Conservation (phyloP, 2,797 vertebrate species). For the Pseudochaenichthys georgianus region DNA sequence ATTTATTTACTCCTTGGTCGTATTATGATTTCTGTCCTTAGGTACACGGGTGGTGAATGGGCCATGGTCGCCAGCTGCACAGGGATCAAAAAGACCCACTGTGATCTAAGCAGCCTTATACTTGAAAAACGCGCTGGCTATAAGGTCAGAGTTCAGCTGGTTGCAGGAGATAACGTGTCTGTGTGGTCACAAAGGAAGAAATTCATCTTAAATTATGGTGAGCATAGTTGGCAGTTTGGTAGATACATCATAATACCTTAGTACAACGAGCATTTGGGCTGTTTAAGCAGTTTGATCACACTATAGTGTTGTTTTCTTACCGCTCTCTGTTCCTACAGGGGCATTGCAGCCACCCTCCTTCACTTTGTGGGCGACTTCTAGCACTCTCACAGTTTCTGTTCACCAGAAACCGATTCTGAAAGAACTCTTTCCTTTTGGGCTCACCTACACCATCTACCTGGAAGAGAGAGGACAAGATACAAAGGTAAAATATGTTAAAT, state of each 20-base stretch:
- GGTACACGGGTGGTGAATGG: conserved; percentile 11
- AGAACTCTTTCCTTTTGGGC: conserved; percentile 64
- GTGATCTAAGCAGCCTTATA: conserved; percentile 63
- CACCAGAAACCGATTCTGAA: conserved; percentile 69
- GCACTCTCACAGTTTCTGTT: conserved; percentile 68
- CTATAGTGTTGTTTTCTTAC: neutral
- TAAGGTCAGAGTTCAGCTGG: conserved; percentile 69
- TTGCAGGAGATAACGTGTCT: conserved; percentile 10
- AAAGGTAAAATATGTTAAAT: neutral
- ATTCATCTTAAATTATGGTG: conserved; percentile 65
- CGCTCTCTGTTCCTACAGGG: conserved; percentile 56
- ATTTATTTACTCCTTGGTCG: neutral
- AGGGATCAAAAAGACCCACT: conserved; percentile 31
- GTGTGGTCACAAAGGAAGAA: neutral
- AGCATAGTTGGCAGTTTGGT: conserved; percentile 35
- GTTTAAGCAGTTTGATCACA: neutral
- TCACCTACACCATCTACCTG: conserved; percentile 73
- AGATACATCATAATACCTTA: neutral
- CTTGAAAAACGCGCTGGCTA: accelerated
- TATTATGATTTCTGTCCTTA: conserved; percentile 42
- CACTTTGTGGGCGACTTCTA: conserved; percentile 68
- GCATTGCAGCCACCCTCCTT: conserved; percentile 76
- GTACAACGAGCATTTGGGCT: neutral
- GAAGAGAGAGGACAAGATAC: conserved; percentile 56
- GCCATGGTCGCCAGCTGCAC: conserved; percentile 52